Percentiles rank a stretch among this genome's conserved stretches.
Conservation (phyloP, 2,797 vertebrate species). For the Gallirallus australis region DNA sequence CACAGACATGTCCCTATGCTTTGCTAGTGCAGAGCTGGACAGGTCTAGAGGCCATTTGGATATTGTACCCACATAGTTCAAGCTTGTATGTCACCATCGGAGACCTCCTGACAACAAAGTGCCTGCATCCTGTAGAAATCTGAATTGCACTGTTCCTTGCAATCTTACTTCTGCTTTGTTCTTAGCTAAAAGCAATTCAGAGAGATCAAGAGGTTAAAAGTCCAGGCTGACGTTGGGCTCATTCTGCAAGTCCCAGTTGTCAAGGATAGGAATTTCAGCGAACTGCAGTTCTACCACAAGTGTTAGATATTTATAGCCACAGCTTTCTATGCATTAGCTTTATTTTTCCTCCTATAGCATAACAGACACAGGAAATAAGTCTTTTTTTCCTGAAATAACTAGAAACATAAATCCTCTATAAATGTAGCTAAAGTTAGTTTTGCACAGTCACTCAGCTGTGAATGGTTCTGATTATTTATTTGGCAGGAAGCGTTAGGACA, state of each 20-base stretch:
- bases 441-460: neutral
- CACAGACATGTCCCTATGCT: neutral
- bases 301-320: neutral
- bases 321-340: neutral
- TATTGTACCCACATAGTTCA: neutral
- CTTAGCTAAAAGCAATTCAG: neutral
- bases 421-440: neutral
- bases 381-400: neutral
- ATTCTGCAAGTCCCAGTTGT: neutral
- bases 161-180: neutral
- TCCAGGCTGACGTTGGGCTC: neutral
- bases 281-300: neutral
- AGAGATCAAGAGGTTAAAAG: neutral
- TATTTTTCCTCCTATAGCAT: neutral
- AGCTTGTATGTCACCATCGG: neutral
- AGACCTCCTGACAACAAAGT: neutral
- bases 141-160: neutral
- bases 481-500: neutral
- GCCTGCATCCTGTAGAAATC: neutral
- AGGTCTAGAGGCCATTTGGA: neutral
- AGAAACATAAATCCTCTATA: neutral
- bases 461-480: constrained; percentile 32
- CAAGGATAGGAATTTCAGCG: neutral
- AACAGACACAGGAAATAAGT: neutral
- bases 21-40: neutral